Evolutionary conservation across 37 sponge, comb jelly and placozoan species (phyloP).

Genomic region (Cliona cf. orientalis): DNA sequence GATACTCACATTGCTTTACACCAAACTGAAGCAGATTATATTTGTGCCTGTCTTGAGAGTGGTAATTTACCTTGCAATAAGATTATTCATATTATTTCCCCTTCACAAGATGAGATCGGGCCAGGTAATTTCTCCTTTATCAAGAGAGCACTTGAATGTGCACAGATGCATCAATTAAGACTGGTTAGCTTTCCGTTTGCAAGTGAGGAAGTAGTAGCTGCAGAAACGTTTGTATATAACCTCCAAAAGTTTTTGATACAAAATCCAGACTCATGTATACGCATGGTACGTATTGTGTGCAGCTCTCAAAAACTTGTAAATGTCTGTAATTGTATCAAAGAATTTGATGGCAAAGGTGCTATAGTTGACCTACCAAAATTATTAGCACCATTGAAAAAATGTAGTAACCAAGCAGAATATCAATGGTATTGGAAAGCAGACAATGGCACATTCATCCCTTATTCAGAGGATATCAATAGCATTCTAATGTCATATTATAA

Average conservation of each 20-base stretch:
- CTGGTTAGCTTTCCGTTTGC: conserved; percentile 67
- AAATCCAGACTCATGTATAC: conserved; percentile 10
- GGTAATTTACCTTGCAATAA: conserved; percentile 77
- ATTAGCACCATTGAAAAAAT: too few relatives aligned
- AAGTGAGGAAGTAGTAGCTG: conserved; percentile 62
- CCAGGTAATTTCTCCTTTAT: conserved; percentile 37
- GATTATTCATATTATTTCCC: conserved; percentile 81
- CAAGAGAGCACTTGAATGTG: conserved; percentile 20
- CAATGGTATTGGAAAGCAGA: conserved; percentile 63
- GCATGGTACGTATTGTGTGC: conserved; percentile 43
- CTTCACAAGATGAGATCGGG: conserved; percentile 27
- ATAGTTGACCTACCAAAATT: too few relatives aligned
- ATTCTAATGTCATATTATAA: background rate
- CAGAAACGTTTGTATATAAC: conserved; percentile 46
- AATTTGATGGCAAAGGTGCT: background rate
- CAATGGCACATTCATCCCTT: conserved; percentile 9
- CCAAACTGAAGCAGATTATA: conserved; percentile 43
- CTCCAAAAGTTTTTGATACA: conserved; percentile 38
- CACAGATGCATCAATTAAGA: conserved; percentile 7
- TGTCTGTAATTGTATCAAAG: background rate
- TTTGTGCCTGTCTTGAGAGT: conserved; percentile 62
- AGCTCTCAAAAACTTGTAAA: background rate
- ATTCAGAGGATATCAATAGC: background rate
- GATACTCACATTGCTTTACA: conserved; percentile 20
- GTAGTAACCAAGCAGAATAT: background rate